Evolutionary conservation across 2,113 vertebrate genomes (phyloP), one percentile per base, ranked within the genome.

Genomic region (Trichomycterus rosablanca): DNA sequence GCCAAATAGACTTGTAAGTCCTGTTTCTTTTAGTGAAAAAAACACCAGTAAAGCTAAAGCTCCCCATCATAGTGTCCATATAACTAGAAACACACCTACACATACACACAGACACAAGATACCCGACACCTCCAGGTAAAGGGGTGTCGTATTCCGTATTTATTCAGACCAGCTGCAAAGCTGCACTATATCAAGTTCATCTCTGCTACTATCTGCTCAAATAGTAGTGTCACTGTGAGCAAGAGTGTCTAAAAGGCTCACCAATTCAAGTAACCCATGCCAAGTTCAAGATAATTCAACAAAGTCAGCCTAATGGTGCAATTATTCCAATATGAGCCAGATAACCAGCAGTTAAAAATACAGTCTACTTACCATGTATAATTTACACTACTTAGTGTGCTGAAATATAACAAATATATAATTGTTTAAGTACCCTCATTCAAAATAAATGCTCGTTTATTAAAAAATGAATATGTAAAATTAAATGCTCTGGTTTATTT

Each of bases 231-330:
- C 50, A 57, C 57, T 40, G 61, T 12, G 37, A 68, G 51, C 51
- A 43, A 15, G 71, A 73, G 39, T 11, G 14, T 26, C 60, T 82
- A 28, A 72, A 70, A 53, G 52, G 19, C 52, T 44, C 56, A 63
- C 39, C 59, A 60, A 76, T 80, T 81, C n/a, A n/a, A n/a, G n/a
- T n/a, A n/a, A n/a, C n/a, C n/a, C n/a, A n/a, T n/a, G n/a, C n/a
- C n/a, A 83, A 50, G 60, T 83, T 39, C 66, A 86, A 78, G 77
- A 81, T 45, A 49, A 46, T 34, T 11, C 39, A 19, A 16, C 50
- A 68, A 61, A 67, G 52, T 59, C 59, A 68, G 40, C 55, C 37
- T 52, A 30, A 35, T 16, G 53, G 59, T 16, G 39, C 66, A 39
- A 65, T 53, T 53, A 56, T 42, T 30, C 48, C 22, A 32, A 63